Base-by-base conservation (phyloP, 1,140 invertebrate species). In the Fopius arisanus region DNA sequence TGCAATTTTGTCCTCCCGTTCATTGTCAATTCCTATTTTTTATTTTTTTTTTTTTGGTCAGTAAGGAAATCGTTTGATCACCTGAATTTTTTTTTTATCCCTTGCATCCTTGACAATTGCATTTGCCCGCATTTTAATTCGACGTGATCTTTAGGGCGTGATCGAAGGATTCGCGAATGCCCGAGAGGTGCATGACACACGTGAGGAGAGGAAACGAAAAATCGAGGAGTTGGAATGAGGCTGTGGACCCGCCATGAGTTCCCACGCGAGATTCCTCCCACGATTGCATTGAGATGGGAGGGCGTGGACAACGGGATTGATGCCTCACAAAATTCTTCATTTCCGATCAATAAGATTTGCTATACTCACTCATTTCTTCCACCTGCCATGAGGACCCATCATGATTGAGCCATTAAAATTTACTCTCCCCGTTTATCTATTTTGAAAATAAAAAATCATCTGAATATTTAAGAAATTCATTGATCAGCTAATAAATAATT, bases 211-310 rank as follows among this genome's bases (percentile, higher is more conserved):
- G 66, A 54, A 54, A 54, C 31, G 40, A 62, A 65, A 72, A n/a
- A 65, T 7, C 62, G 77, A 51, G 74, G 73, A 79, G 76, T 78
- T n/a, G 74, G 73, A 79, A 72, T 80, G 72, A 66, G 43, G 73
- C 54, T 28, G 9, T 59, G 77, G 75, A 77, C 68, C 76, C 78
- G 75, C 78, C 74, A 75, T 75, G 76, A 69, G 72, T 83, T 83
- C 80, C 80, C 82, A 81, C 82, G 82, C 79, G 73, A 80, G 78
- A 79, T 81, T 81, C 79, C 79, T 83, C 79, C 80, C 80, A 83
- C 80, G 82, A 83, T 79, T 80, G 65, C 75, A 66, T 72, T 68
- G 77, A 75, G 74, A 75, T 67, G 74, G 41, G 73, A 63, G 73
- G 73, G 72, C 73, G 73, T 74, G 67, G 29, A 74, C 73, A 63